These are phyloP conservation scores for Holothuria glaberrima DNA, from an alignment of 35 echinoderm and acorn worm genomes.

Conservation along the genomic window DNA sequence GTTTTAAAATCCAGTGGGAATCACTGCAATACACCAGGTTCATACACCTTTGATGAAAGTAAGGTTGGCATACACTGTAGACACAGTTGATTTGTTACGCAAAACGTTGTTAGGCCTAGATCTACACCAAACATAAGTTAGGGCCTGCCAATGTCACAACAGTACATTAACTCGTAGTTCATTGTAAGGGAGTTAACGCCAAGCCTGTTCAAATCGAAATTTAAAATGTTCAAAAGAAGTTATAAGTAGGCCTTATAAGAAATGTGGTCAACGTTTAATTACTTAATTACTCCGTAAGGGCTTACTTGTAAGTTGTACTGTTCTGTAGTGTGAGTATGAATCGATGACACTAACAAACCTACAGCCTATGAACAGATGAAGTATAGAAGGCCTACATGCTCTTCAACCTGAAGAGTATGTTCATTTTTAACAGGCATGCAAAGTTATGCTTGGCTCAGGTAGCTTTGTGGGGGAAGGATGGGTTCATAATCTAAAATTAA, in stretches of 20 bases:
- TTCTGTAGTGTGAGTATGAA: background rate
- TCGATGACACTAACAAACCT: background rate
- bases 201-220: too few species aligned
- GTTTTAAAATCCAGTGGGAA: too few species aligned
- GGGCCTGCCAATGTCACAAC: too few species aligned
- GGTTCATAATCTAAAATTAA: slow-evolving; percentile 13
- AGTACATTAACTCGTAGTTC: background rate
- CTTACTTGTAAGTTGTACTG: background rate
- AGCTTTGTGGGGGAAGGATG: slow-evolving; percentile 38
- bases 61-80: background rate
- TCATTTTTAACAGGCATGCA: slow-evolving; percentile 12
- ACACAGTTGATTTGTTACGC: too few species aligned
- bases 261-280: background rate
- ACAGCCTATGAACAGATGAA: background rate
- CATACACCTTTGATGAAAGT: slow-evolving; percentile 30
- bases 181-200: background rate
- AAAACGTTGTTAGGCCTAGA: too few species aligned
- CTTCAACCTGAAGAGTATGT: too few species aligned
- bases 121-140: background rate
- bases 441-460: slow-evolving; percentile 30
- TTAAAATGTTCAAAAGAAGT: too few species aligned
- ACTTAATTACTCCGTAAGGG: background rate
- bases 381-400: background rate
- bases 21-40: slow-evolving; percentile 30
- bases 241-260: too few species aligned